Conservation (phyloP, 2,113 vertebrate species). For the Syngnathus floridae region DNA sequence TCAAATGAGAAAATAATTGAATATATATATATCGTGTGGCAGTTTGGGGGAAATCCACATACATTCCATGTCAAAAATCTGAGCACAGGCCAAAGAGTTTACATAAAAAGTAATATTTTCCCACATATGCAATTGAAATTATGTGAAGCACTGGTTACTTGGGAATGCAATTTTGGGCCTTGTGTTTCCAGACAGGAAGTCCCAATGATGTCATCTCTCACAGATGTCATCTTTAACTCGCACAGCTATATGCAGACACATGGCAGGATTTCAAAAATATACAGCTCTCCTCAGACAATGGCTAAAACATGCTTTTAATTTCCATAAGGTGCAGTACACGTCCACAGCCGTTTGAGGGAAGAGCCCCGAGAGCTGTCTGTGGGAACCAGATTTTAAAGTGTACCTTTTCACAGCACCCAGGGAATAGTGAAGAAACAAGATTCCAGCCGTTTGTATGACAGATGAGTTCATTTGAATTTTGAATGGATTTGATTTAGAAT, state of each 20-base stretch:
- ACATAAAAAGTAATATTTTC: conserved; percentile 1
- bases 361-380: conserved; percentile 32
- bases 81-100: not conserved
- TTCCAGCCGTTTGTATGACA: conserved; percentile 18
- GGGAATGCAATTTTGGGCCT: conserved; percentile 27
- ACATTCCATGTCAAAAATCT: not conserved
- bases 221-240: conserved; percentile 31
- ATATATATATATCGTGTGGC: not conserved
- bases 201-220: conserved; percentile 37
- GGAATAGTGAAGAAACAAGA: conserved; percentile 30
- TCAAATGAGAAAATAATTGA: not conserved
- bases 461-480: not conserved
- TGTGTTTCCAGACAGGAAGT: conserved; percentile 40
- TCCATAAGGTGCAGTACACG: conserved; percentile 38
- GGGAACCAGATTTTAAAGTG: conserved; percentile 39
- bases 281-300: conserved; percentile 14
- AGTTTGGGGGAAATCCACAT: not conserved
- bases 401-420: conserved; percentile 33
- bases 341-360: conserved; percentile 21
- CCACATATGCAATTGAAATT: not conserved
- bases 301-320: conserved; percentile 38
- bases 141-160: conserved; percentile 7
- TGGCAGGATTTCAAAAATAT: conserved; percentile 43
- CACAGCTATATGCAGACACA: not conserved
- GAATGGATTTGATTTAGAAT: no score